Percentiles rank a stretch among this genome's conserved stretches.
Conservation (phyloP, 2,888 invertebrate species). For the Cyclophora albipunctata region DNA sequence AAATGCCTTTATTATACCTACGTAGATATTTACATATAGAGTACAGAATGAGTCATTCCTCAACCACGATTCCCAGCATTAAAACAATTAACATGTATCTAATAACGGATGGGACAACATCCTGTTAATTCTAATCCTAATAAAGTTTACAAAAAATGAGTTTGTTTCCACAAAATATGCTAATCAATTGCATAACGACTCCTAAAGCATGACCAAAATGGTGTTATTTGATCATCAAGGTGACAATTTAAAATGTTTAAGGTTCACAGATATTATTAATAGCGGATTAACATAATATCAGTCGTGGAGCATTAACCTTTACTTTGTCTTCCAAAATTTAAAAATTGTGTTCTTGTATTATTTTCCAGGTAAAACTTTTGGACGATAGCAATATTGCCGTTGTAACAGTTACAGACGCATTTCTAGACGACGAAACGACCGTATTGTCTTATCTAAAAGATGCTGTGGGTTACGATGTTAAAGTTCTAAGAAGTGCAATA, state of each 20-base stretch:
- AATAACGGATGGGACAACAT: conserved; percentile 5
- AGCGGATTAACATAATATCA: too few species aligned
- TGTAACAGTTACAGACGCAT: conserved; percentile 49
- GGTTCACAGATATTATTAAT: too few species aligned
- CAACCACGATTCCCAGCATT: too few species aligned
- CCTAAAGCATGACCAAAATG: neutral
- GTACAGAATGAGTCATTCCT: too few species aligned
- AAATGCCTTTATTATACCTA: too few species aligned
- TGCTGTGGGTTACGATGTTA: conserved; percentile 55
- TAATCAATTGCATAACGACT: neutral
- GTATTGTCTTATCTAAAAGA: conserved; percentile 42
- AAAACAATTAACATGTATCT: too few species aligned
- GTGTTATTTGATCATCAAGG: too few species aligned
- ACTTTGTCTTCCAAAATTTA: too few species aligned
- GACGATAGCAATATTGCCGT: conserved; percentile 55
- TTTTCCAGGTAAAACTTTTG: conserved; percentile 62
- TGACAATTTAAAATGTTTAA: too few species aligned
- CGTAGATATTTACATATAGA: too few species aligned
- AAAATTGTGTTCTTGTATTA: conserved; percentile 1
- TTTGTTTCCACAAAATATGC: neutral
- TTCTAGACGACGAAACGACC: conserved; percentile 50
- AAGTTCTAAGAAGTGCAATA: conserved; percentile 51
- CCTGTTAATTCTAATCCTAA: conserved; percentile 8
- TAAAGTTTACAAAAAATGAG: conserved; percentile 1
- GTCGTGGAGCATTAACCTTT: too few species aligned